Conservation (phyloP, 92 coral and sea anemone genomes). For the Virgularia gustaviana region DNA sequence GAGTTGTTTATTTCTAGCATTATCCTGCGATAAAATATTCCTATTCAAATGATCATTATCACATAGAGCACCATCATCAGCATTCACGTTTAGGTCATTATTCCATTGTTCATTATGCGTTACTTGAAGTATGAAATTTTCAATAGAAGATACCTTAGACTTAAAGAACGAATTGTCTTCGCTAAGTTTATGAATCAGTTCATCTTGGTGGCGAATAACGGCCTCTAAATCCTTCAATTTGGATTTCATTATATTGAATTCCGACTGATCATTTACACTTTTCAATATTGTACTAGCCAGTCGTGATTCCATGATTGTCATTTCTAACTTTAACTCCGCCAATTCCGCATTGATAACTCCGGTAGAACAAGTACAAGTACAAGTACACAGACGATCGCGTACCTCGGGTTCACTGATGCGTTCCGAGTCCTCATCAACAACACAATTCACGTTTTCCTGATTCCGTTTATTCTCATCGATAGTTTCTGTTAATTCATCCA, state of each 20-base stretch:
- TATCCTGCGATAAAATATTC: neutral
- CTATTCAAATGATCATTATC: neutral
- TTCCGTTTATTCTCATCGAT: neutral
- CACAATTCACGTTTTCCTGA: neutral
- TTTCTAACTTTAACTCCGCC: neutral
- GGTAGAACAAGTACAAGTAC: neutral
- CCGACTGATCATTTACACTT: neutral
- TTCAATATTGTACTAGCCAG: neutral
- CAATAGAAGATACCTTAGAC: conserved; percentile 2
- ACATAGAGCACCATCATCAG: neutral
- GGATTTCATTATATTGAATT: neutral
- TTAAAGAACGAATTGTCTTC: conserved; percentile 1
- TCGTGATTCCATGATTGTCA: neutral
- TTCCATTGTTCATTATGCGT: neutral
- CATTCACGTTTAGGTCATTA: neutral
- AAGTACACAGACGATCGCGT: neutral
- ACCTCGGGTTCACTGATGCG: neutral
- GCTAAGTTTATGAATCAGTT: neutral
- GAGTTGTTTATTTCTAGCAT: no score
- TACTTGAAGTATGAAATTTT: neutral
- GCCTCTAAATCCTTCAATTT: conserved; percentile 5
- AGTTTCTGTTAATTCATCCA: neutral
- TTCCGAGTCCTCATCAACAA: neutral
- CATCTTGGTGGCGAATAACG: neutral
- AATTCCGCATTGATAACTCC: neutral